Evolutionary conservation across 2,113 vertebrate genomes (phyloP).

Genomic region (Danionella cerebrum): DNA sequence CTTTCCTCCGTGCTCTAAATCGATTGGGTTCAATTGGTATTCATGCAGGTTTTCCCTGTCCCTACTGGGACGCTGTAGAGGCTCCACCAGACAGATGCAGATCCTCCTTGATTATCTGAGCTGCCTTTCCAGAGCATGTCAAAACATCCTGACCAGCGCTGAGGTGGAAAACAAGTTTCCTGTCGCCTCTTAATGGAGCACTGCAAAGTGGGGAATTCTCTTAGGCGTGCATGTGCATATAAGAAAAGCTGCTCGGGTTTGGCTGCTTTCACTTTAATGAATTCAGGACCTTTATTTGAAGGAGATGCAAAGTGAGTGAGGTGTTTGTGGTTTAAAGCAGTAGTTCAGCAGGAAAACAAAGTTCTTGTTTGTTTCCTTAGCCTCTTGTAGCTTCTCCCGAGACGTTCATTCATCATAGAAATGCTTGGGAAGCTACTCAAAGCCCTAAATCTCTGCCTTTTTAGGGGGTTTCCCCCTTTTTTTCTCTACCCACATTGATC

Average conservation of each 20-base stretch:
- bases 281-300: neutral
- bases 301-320: neutral
- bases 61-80: slow-evolving; percentile 35
- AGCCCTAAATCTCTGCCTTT: too few relatives aligned
- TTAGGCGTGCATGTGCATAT: slow-evolving; percentile 14
- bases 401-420: too few relatives aligned
- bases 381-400: too few relatives aligned
- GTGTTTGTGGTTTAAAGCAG: too few relatives aligned
- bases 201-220: slow-evolving; percentile 1
- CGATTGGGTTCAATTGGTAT: slow-evolving; percentile 59
- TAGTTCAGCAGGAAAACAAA: too few relatives aligned
- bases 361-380: too few relatives aligned
- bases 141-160: slow-evolving; percentile 33
- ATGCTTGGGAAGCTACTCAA: too few relatives aligned
- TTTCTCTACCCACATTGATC: too few relatives aligned
- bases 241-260: neutral
- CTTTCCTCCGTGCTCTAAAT: slow-evolving; percentile 53
- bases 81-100: slow-evolving; percentile 47
- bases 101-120: slow-evolving; percentile 42
- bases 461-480: too few relatives aligned
- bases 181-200: slow-evolving; percentile 14
- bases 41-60: slow-evolving; percentile 57
- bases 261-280: neutral
- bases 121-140: slow-evolving; percentile 35
- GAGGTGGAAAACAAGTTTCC: slow-evolving; percentile 28